Conservation (phyloP, 2,888 invertebrate species). For the Ommatoiulus sabulosus region DNA sequence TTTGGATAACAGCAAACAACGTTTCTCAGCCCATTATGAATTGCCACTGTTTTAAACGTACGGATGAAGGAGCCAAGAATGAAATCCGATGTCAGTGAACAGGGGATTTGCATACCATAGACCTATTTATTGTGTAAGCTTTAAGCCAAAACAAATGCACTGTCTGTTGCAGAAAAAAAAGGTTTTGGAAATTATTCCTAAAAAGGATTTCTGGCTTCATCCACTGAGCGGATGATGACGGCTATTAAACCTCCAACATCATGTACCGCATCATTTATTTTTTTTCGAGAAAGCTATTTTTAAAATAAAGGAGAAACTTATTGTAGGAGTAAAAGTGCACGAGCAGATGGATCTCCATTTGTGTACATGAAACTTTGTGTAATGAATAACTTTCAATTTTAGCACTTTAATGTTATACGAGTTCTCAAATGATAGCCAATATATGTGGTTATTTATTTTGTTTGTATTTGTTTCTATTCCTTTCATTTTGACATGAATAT, state of each 20-base stretch:
- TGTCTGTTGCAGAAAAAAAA: neutral
- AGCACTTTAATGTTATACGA: too few species aligned
- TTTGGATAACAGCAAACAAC: constrained; percentile 21
- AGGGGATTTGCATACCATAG: neutral
- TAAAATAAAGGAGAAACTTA: neutral
- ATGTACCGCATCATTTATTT: neutral
- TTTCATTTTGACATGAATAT: too few species aligned
- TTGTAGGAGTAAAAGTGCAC: too few species aligned
- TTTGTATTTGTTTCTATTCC: too few species aligned
- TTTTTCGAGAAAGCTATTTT: too few species aligned
- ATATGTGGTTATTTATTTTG: too few species aligned
- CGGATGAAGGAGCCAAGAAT: constrained; percentile 1
- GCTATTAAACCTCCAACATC: neutral
- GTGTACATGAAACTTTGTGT: too few species aligned
- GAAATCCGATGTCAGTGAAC: constrained; percentile 34
- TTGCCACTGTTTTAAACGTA: neutral
- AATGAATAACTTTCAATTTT: too few species aligned
- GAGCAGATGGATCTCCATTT: too few species aligned
- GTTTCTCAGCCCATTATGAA: neutral
- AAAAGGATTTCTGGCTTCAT: constrained; percentile 11
- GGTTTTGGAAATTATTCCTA: neutral
- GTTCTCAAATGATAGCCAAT: too few species aligned
- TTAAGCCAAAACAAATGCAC: neutral
- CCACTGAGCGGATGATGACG: neutral
- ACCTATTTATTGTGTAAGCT: neutral